These are phyloP conservation scores for Pachyuromys duprasi DNA, from an alignment of 2,797 vertebrate species.

Conservation along the genomic window DNA sequence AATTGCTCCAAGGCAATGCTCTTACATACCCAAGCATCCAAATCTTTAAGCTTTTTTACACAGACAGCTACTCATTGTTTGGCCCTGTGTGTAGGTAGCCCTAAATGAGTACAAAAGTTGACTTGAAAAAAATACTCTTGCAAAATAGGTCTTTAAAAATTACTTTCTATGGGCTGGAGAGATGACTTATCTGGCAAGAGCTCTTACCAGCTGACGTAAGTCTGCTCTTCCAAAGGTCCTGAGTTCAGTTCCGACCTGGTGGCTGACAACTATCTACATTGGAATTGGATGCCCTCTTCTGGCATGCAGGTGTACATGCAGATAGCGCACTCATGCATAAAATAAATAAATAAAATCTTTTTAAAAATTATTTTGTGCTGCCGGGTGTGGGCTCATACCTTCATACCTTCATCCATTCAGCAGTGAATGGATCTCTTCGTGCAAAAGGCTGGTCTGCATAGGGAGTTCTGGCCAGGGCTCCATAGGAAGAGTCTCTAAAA, in stretches of 20 bases:
- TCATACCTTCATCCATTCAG: too few species aligned
- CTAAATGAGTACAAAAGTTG: background rate
- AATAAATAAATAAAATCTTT: background rate
- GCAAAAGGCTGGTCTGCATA: background rate
- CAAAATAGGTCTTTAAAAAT: constrained; percentile 23
- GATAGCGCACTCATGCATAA: too few species aligned
- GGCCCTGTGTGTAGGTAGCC: background rate
- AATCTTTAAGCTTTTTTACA: background rate
- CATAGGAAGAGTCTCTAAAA: background rate
- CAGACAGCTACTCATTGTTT: background rate
- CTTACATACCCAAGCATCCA: background rate
- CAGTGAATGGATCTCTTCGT: background rate
- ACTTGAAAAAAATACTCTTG: constrained; percentile 33
- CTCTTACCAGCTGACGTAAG: too few species aligned
- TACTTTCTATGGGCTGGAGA: background rate
- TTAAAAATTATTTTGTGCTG: constrained; percentile 9
- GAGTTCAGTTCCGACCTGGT: too few species aligned
- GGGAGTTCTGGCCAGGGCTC: background rate
- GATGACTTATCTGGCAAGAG: too few species aligned
- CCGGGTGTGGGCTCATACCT: background rate
- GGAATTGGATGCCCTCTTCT: too few species aligned
- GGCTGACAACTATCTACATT: too few species aligned
- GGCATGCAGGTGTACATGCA: too few species aligned
- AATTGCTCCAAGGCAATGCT: constrained; percentile 1
- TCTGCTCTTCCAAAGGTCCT: too few species aligned